Base-by-base conservation (phyloP, 2,113 vertebrate species). In the Donacobius atricapilla region DNA sequence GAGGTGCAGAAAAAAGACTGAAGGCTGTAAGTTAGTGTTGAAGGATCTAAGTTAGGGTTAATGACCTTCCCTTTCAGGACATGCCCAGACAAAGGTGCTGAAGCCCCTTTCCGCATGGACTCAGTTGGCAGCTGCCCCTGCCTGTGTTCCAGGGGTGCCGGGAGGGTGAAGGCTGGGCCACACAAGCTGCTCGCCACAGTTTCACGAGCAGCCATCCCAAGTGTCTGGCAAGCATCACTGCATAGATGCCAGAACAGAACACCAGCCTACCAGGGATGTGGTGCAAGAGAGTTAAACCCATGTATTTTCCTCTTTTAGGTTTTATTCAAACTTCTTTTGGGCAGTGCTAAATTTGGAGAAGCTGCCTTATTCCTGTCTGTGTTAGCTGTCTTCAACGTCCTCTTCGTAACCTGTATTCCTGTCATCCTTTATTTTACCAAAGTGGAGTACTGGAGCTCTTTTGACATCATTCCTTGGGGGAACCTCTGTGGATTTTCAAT, bases 271-370 rank as follows among this genome's bases (percentile, higher is more conserved):
- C 51, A 30, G 60, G 51, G 40, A 42, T 54, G 64, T 3, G 1
- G 12, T 82, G 39, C 65, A 47, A 82, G 28, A 78, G 22, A 77
- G 7, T 77, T 77, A 88, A 94, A 77, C 37, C 33, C 45, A 9
- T 69, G 37, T 93, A 10, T 89, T 94, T 84, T 86, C 91, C 30
- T 97, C 86, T 76, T 89, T 51, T 97, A 99, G 99, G 99, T 99
- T 95, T 98, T 99, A 95, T 99, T 99, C 98, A 99, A 99, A 97
- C 99, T 99, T 96, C 98, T 99, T 92, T 97, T 99, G 90, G 99
- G 99, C 96, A 99, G 99, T 91, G 99, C 99, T 90, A 99, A 99
- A 97, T 99, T 99, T 73, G 99, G 99, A 88, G 99, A 99, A 97
- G 99, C 99, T 37, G 99, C 99, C 89, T 98, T 99, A 96, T 99